Percentiles rank a stretch among this genome's conserved stretches.
These are phyloP conservation scores for Drosophila austrosaltans DNA, from an alignment of 2,888 invertebrate species.

Conservation along the genomic window DNA sequence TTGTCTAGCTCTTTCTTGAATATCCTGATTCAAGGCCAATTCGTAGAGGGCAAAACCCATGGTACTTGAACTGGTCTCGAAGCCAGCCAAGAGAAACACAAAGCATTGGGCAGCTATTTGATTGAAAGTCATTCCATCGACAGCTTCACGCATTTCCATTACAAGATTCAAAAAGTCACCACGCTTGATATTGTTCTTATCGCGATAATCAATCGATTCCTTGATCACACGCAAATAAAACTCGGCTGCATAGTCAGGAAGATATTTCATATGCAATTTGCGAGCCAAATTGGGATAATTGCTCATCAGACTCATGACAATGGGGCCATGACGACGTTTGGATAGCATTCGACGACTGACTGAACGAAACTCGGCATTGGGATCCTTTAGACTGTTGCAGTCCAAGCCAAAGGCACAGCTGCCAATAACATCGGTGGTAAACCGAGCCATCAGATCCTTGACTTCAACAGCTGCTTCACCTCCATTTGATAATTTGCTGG, in stretches of 20 bases:
- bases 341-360: constrained; percentile 71
- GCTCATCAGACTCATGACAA: constrained; percentile 55
- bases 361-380: constrained; percentile 80
- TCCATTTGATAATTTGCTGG: constrained; percentile 63
- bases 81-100: constrained; percentile 85
- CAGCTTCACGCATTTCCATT: constrained; percentile 82
- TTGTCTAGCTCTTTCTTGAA: constrained; percentile 64
- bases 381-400: constrained; percentile 83
- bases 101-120: constrained; percentile 85
- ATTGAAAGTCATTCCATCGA: constrained; percentile 81
- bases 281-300: constrained; percentile 66
- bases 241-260: constrained; percentile 64
- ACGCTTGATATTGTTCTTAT: constrained; percentile 78
- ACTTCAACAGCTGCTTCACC: constrained; percentile 81
- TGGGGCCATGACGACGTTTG: constrained; percentile 55
- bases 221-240: constrained; percentile 80
- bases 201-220: constrained; percentile 82
- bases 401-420: constrained; percentile 84
- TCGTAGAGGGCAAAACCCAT: constrained; percentile 83
- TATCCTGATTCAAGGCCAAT: constrained; percentile 69
- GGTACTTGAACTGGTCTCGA: constrained; percentile 85
- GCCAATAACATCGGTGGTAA: constrained; percentile 85
- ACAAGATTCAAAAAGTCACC: constrained; percentile 85
- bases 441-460: constrained; percentile 83
- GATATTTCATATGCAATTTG: constrained; percentile 60